Percentiles rank a stretch among this genome's conserved stretches.
Conservation (phyloP, 2,888 invertebrate genomes). For the Invenusta paracnida region DNA sequence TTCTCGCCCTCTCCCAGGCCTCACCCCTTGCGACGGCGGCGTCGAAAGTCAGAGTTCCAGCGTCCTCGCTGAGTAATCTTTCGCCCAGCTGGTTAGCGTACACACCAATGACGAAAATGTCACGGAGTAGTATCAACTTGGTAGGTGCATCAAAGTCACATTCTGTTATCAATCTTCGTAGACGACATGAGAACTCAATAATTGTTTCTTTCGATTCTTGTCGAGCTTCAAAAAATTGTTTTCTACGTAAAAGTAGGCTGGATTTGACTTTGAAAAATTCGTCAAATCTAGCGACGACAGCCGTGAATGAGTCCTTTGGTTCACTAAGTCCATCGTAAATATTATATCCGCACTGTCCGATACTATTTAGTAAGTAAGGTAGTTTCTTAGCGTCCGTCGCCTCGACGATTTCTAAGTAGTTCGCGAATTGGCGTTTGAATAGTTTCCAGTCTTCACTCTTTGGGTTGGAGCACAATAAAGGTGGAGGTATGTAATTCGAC, state of each 20-base stretch:
- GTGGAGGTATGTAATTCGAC: neutral
- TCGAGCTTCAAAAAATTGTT: neutral
- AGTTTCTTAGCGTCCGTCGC: neutral
- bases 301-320: neutral
- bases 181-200: neutral
- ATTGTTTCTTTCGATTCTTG: neutral
- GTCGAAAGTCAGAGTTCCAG: neutral
- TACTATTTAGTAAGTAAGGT: neutral
- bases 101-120: neutral
- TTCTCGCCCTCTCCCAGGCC: neutral
- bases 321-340: neutral
- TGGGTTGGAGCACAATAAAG: constrained; percentile 1
- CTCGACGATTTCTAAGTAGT: neutral
- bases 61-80: neutral
- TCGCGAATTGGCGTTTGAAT: neutral
- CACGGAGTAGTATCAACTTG: neutral
- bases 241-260: neutral
- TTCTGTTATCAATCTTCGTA: neutral
- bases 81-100: neutral
- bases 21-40: neutral
- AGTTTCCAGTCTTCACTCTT: neutral
- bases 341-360: neutral
- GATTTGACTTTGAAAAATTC: neutral
- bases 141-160: neutral
- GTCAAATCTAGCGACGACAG: neutral